Evolutionary conservation across 2,797 vertebrate species (phyloP), one percentile per base, ranked within the genome.

Genomic region (Menidia menidia): DNA sequence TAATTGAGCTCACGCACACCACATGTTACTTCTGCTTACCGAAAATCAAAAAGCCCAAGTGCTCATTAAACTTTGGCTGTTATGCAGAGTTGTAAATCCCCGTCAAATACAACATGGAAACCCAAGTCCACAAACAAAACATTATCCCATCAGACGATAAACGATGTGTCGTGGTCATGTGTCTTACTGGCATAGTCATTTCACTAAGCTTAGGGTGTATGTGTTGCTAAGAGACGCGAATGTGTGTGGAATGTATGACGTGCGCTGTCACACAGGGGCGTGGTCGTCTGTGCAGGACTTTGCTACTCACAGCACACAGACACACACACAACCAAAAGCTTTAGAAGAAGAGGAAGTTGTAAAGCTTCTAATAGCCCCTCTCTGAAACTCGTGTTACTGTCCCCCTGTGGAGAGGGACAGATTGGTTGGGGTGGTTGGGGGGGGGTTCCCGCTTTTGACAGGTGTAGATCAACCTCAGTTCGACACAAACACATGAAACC

Each of bases 171-270:
- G 60, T 16, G 4, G 82, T 90, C 80, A 85, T 84, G 77, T 82
- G 88, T 89, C 75, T 91, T 87, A 85, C 87, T 68, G 83, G 82
- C 85, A 88, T 2, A 79, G 76, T 84, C 71, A 80, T 84, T 82
- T 86, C 77, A 70, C 77, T 77, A 56, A 78, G 83, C 83, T 76
- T 67, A 25, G 73, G 79, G 80, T 87, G 77, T 82, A 70, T 71
- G 79, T 41, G 87, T 91, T 93, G 92, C 92, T 87, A 86, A 45
- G 92, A 87, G 77, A 91, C 85, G 33, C 18, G 10, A n/a, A 72
- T 89, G 80, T 80, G 80, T 86, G 84, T 89, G 90, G 90, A 94
- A 94, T 93, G 93, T 92, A 90, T 94, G 93, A 94, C 91, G 92
- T 90, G 71, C 45, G 71, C 83, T 73, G 72, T 75, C 74, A 78